Conservation (phyloP, 2,113 vertebrate species). For the Meles meles region DNA sequence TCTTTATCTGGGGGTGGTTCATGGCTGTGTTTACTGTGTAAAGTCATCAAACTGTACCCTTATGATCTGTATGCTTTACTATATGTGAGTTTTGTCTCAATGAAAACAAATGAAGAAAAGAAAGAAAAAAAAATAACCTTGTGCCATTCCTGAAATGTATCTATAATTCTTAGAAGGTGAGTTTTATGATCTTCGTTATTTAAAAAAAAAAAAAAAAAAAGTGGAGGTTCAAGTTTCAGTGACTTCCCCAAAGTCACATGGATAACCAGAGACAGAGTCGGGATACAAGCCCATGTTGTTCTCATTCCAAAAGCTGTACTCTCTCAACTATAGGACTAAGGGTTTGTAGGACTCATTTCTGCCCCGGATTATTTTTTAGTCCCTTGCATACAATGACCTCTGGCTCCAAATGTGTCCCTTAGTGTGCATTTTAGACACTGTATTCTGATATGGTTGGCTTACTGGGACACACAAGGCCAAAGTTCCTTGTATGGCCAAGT, state of each 20-base stretch:
- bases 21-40: neutral
- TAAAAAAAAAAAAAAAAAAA: neutral
- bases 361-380: neutral
- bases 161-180: neutral
- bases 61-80: neutral
- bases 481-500: neutral
- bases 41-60: neutral
- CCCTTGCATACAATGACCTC: neutral
- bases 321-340: neutral
- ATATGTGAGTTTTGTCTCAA: neutral
- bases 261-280: neutral
- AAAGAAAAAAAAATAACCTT: neutral
- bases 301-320: neutral
- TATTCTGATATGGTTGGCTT: neutral
- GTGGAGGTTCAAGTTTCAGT: neutral
- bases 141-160: neutral
- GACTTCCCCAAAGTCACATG: neutral
- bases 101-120: slow-evolving; percentile 9
- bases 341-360: neutral
- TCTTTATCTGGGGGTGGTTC: neutral
- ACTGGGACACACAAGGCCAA: neutral
- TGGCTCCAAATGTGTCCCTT: fast-evolving
- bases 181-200: neutral
- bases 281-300: neutral
- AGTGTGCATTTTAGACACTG: neutral